Conservation (phyloP, 2,888 invertebrate species). For the Pseudolycoriella hygida region DNA sequence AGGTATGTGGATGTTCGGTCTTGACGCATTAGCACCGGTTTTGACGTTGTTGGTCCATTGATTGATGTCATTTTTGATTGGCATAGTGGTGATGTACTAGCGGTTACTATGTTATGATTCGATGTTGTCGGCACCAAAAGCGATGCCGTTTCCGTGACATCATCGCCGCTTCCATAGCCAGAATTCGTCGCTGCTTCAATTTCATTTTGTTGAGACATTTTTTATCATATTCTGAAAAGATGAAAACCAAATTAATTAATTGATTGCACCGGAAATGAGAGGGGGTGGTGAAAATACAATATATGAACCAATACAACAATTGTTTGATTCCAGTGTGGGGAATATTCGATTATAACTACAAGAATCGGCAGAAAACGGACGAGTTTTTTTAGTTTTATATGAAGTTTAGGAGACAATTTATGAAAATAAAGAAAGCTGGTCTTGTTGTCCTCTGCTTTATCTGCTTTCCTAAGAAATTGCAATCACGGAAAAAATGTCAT, state of each 20-base stretch:
- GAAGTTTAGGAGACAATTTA: no score
- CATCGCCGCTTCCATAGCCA: conserved; percentile 59
- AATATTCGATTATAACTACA: no score
- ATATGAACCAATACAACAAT: no score
- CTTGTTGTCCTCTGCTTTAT: no score
- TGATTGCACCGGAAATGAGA: no score
- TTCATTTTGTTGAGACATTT: neutral
- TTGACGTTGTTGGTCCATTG: conserved; percentile 31
- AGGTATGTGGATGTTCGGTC: conserved; percentile 65
- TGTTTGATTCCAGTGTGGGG: no score
- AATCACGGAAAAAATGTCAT: no score
- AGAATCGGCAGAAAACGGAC: no score
- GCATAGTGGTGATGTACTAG: conserved; percentile 24
- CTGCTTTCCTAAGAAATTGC: no score
- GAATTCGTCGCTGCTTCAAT: conserved; percentile 17
- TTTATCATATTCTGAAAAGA: conserved; percentile 4
- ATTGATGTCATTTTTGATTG: conserved; percentile 20
- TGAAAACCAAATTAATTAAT: neutral
- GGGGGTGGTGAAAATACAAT: no score
- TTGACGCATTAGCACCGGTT: conserved; percentile 71
- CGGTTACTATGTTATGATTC: conserved; percentile 26
- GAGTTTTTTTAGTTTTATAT: no score
- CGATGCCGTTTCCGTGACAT: conserved; percentile 70
- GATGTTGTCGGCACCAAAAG: conserved; percentile 39
- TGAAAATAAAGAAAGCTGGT: no score